A percentile compares a stretch with the other conserved stretches of the same genome.
Conservation (phyloP, 2,113 vertebrate species). For the Mystacornis crossleyi region DNA sequence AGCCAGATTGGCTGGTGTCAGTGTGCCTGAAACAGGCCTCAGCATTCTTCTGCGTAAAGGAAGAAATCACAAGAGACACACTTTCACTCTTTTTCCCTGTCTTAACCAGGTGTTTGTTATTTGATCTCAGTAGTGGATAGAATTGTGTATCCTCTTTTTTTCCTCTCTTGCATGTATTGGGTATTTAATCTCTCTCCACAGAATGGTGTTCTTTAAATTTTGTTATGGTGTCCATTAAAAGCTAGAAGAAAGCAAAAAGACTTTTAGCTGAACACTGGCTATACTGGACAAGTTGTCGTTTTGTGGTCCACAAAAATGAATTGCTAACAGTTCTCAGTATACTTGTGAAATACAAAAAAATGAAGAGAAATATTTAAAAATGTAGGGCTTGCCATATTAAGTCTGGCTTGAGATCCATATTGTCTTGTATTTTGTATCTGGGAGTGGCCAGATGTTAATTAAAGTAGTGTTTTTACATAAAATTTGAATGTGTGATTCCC, state of each 20-base stretch:
- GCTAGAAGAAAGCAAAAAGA: not conserved
- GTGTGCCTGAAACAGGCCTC: not conserved
- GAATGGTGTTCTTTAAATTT: not conserved
- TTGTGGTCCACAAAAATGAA: not conserved
- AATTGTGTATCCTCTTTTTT: not conserved
- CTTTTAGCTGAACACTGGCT: not conserved
- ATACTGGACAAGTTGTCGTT: not conserved
- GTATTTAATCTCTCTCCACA: not conserved
- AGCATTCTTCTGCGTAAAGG: not conserved
- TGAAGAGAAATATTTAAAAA: not conserved
- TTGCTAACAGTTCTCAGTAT: not conserved
- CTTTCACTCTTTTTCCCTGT: not conserved
- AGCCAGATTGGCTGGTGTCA: not conserved
- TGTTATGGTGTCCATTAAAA: not conserved
- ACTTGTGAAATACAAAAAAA: not conserved
- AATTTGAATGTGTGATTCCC: not conserved
- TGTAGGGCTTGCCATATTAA: not conserved
- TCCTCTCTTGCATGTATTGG: not conserved
- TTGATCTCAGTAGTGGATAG: not conserved
- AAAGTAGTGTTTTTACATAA: conserved; percentile 7
- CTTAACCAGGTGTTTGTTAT: not conserved
- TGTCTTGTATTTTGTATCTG: not conserved
- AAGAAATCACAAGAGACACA: not conserved
- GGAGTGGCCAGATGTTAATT: conserved; percentile 18
- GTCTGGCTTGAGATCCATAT: not conserved